Evolutionary conservation across 2,113 vertebrate species (phyloP), one percentile per base, ranked within the genome.

Genomic region (Pygoscelis adeliae): DNA sequence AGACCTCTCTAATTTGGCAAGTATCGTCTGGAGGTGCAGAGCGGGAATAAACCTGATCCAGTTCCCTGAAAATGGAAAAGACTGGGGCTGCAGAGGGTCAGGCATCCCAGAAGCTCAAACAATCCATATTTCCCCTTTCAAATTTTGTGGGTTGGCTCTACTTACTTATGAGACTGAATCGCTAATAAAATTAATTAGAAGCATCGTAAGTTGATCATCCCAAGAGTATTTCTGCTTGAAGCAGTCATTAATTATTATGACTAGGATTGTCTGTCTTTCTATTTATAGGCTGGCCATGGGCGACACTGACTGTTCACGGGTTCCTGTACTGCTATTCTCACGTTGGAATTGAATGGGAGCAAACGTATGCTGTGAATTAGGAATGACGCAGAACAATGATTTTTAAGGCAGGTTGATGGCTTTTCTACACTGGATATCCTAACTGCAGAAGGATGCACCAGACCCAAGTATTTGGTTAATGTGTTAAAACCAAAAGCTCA

Each of bases 271-370:
- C 73, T 81, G 70, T 84, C 40, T 77, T 46, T 97, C 83, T 97
- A 58, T 97, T 96, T 95, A 49, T 88, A 99, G 98, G 98, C 70
- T 99, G 98, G 98, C 98, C 98, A 0, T 98, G 98, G 97, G 98
- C 58, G 9, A 98, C 98, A 3, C 96, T 98, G 34, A 98, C 97
- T 65, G 97, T 99, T 63, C 94, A 98, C 1, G 97, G 97, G 47
- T 98, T 98, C 93, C 98, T 99, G 44, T 99, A 98, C 94, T 99
- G 98, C 93, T 98, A 98, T 21, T 84, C 98, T 38, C 98, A 98
- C 0, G 95, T 99, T 80, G 98, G 98, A 88, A 99, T 99, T 13
- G 98, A 98, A 87, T 99, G 98, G 98, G 97, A 98, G 55, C 95
- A 95, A 58, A 97, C 87, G 1, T 27, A 73, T 1, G 25, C 93